phyloP scores from a whole-genome alignment of 2,888 invertebrate species.

The Lasioglossum oenotherae region DNA sequence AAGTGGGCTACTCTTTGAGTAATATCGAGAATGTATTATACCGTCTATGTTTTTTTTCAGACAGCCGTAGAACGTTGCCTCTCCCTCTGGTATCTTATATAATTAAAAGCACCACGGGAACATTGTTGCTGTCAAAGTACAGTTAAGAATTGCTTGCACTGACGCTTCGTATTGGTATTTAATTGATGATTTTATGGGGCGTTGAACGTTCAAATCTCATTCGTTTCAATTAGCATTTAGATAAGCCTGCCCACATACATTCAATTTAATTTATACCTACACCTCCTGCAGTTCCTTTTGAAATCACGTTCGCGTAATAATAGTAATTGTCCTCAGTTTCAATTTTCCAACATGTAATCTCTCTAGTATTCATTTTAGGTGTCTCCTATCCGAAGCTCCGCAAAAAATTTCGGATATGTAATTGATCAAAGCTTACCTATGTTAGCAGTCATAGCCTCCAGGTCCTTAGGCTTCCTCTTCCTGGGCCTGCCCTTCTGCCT shows the following conservation, averaged over 20 bases:
- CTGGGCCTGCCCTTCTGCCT: slow-evolving; percentile 96
- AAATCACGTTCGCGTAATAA: not conserved
- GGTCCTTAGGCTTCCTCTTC: slow-evolving; percentile 96
- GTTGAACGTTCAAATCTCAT: not conserved
- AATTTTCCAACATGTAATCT: no score
- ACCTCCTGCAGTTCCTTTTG: not conserved
- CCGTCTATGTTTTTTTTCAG: not conserved
- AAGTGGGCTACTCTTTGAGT: slow-evolving; percentile 34
- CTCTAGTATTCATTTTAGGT: no score
- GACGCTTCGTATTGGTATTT: not conserved
- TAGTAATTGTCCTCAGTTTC: not conserved
- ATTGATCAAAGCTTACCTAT: slow-evolving; percentile 88
- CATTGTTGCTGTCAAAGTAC: slow-evolving; percentile 6
- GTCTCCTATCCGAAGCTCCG: no score
- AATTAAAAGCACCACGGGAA: slow-evolving; percentile 34
- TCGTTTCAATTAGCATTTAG: slow-evolving; percentile 5
- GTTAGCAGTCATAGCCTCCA: slow-evolving; percentile 93
- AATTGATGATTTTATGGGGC: not conserved
- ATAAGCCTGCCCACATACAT: not conserved
- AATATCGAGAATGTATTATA: not conserved
- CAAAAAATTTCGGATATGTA: not conserved
- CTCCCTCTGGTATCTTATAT: not conserved
- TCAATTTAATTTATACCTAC: not conserved
- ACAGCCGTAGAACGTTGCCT: slow-evolving; percentile 6
- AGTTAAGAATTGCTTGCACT: not conserved